Conservation (phyloP, 1,140 invertebrate species). For the Steinernema khuongi region DNA sequence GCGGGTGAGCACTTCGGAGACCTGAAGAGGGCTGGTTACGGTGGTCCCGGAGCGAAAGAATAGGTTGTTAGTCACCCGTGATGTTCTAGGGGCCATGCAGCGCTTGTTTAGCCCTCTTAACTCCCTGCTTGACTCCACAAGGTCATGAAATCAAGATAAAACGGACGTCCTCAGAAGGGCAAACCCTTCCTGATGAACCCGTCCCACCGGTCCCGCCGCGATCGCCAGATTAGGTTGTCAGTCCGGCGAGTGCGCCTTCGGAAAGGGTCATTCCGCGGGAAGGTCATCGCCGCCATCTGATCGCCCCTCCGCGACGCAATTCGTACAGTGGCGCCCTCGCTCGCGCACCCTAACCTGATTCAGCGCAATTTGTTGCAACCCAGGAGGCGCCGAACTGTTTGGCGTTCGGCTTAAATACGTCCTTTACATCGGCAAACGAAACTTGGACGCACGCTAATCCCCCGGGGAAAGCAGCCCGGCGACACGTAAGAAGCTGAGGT, state of each 20-base stretch:
- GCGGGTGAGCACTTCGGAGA: constrained; percentile 86
- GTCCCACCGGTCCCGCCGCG: no score
- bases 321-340: not conserved
- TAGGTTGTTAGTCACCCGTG: not conserved
- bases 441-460: no score
- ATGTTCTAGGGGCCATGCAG: no score
- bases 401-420: not conserved
- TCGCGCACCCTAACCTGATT: constrained; percentile 20
- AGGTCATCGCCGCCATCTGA: constrained; percentile 8
- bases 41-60: not conserved
- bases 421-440: constrained; percentile 6
- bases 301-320: not conserved
- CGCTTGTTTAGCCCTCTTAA: no score
- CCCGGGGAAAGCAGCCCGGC: no score
- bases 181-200: no score
- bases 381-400: not conserved
- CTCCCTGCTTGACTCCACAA: no score
- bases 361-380: not conserved
- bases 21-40: constrained; percentile 67
- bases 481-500: no score
- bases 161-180: no score
- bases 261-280: constrained; percentile 14
- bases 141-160: no score
- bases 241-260: not conserved
- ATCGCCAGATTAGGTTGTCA: constrained; percentile 1